Conservation (phyloP, 2,797 vertebrate species). For the Argya squamiceps region DNA sequence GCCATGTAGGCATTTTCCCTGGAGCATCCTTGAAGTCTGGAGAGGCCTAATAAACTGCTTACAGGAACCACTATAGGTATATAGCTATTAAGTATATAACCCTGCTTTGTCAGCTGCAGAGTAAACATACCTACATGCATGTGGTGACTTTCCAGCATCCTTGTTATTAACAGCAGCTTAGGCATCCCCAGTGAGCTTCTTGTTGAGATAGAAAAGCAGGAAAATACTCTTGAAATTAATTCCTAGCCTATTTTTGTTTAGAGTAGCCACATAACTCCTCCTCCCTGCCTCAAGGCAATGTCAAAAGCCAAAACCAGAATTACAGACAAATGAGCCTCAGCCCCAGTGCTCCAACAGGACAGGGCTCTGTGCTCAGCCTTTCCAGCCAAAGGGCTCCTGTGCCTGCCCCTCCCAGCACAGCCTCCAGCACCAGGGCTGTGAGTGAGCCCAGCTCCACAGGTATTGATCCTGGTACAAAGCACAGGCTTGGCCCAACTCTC, state of each 20-base stretch:
- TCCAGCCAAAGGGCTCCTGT: not conserved
- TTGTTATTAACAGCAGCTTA: not conserved
- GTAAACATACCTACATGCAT: not conserved
- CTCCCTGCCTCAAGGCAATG: not conserved
- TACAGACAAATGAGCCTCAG: not conserved
- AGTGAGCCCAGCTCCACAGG: not conserved
- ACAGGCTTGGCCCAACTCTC: fast-evolving
- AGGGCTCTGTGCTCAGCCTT: not conserved
- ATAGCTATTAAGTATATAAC: not conserved
- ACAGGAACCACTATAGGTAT: not conserved
- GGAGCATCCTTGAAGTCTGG: not conserved
- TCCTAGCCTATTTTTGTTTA: not conserved
- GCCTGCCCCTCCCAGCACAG: not conserved
- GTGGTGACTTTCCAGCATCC: not conserved
- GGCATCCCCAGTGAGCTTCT: not conserved
- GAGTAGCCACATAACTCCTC: not conserved
- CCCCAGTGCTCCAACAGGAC: not conserved
- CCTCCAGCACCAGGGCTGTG: not conserved
- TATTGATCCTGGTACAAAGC: not conserved
- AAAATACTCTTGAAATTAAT: not conserved
- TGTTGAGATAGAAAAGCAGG: not conserved
- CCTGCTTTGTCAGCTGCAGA: not conserved
- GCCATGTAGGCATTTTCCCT: not conserved
- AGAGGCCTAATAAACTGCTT: not conserved
- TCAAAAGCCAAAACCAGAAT: not conserved